Conservation (phyloP, 1,140 invertebrate species). For the Temnothorax curvispinosus region DNA sequence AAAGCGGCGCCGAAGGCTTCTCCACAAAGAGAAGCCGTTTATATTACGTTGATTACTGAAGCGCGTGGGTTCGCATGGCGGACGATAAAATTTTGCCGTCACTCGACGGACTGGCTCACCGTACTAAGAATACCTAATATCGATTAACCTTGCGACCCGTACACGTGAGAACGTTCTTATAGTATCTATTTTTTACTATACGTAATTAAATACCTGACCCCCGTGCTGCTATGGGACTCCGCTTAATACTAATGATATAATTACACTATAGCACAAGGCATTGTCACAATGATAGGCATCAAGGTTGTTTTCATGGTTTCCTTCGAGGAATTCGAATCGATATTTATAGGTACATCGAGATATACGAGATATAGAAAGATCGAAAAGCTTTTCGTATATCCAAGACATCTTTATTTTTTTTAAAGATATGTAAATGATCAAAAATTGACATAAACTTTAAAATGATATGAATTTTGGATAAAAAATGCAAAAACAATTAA, state of each 20-base stretch:
- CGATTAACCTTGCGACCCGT: slow-evolving; percentile 59
- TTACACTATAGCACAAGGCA: not conserved
- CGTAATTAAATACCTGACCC: slow-evolving; percentile 39
- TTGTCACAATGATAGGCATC: not conserved
- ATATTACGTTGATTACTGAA: slow-evolving; percentile 48
- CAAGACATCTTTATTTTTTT: not conserved
- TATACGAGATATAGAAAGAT: not conserved
- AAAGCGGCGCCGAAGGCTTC: not conserved
- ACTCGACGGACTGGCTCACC: not conserved
- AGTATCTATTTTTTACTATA: slow-evolving; percentile 7
- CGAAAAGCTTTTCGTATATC: not conserved
- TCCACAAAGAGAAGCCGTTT: slow-evolving; percentile 15
- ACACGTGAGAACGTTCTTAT: slow-evolving; percentile 40
- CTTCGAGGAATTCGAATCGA: slow-evolving; percentile 5
- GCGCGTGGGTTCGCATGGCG: slow-evolving; percentile 8
- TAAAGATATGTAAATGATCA: too few relatives aligned
- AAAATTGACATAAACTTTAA: not conserved
- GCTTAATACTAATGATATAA: slow-evolving; percentile 35
- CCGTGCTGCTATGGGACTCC: not conserved
- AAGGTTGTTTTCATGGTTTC: not conserved
- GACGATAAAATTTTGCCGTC: slow-evolving; percentile 51
- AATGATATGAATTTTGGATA: not conserved
- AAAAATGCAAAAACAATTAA: not conserved
- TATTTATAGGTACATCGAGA: not conserved
- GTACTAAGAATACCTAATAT: slow-evolving; percentile 57